These are phyloP conservation scores for Notodonta dromedarius DNA, from an alignment of 2,888 invertebrate genomes.

Conservation along the genomic window DNA sequence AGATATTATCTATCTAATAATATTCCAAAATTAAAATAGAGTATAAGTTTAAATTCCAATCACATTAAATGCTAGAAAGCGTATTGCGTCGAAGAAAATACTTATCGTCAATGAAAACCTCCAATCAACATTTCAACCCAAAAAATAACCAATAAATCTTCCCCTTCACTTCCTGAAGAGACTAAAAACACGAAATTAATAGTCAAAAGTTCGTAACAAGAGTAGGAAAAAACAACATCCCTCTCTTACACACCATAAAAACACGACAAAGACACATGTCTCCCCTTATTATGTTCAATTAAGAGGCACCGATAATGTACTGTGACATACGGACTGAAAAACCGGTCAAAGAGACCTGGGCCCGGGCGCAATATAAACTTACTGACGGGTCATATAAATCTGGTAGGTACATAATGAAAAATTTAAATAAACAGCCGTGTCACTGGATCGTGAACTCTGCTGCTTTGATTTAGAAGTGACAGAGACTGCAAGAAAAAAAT, in stretches of 20 bases:
- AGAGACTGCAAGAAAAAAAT: slow-evolving; percentile 20
- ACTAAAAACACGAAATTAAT: slow-evolving; percentile 30
- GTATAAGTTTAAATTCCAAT: too few relatives aligned
- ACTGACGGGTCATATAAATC: slow-evolving; percentile 46
- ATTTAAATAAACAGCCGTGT: slow-evolving; percentile 28
- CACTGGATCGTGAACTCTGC: slow-evolving; percentile 46
- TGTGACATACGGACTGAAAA: slow-evolving; percentile 72
- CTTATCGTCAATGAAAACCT: too few relatives aligned
- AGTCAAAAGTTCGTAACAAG: slow-evolving; percentile 58
- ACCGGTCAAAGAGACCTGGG: slow-evolving; percentile 49
- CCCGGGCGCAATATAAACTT: slow-evolving; percentile 13
- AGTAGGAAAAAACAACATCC: slow-evolving; percentile 73
- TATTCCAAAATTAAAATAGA: too few relatives aligned
- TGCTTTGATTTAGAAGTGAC: slow-evolving; percentile 27
- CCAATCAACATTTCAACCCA: not conserved
- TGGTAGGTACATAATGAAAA: slow-evolving; percentile 55
- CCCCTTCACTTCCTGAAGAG: slow-evolving; percentile 10
- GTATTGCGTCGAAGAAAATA: too few relatives aligned
- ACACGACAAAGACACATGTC: slow-evolving; percentile 82
- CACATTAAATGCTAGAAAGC: too few relatives aligned
- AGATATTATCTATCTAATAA: too few relatives aligned
- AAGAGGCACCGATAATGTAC: slow-evolving; percentile 80
- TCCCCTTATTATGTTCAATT: slow-evolving; percentile 83
- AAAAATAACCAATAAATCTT: slow-evolving; percentile 8
- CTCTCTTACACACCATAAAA: slow-evolving; percentile 78